A percentile compares a stretch with the other conserved stretches of the same genome.
Conservation (phyloP, 23 tunicate species). For the Pegea sp. region DNA sequence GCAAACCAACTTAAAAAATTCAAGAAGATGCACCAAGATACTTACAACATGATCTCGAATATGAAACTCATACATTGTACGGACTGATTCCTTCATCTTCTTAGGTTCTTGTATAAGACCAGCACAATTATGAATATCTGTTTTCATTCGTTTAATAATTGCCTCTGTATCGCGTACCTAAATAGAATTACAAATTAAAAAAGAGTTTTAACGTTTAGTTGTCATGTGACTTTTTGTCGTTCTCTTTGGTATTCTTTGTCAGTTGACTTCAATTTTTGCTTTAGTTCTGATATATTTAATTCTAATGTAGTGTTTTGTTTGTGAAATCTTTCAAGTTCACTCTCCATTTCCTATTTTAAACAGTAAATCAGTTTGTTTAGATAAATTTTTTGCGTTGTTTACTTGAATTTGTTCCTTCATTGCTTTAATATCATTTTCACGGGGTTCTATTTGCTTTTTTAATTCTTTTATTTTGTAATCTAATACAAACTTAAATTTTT, state of each 20-base stretch:
- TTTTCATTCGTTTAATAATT: slow-evolving; percentile 60
- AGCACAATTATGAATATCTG: slow-evolving; percentile 95
- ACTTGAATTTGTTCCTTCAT: slow-evolving; percentile 99
- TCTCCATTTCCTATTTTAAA: slow-evolving; percentile 76
- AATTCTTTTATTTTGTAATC: slow-evolving; percentile 98
- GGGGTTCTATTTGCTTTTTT: slow-evolving; percentile 96
- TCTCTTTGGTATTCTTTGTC: slow-evolving; percentile 78
- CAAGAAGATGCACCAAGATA: too few relatives aligned
- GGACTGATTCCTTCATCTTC: slow-evolving; percentile 76
- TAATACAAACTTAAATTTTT: slow-evolving; percentile 96
- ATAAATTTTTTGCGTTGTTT: not conserved
- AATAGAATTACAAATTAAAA: not conserved
- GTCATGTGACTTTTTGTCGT: slow-evolving; percentile 44
- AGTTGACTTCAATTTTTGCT: slow-evolving; percentile 76
- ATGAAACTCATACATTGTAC: slow-evolving; percentile 51
- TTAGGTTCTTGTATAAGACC: slow-evolving; percentile 92
- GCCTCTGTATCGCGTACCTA: slow-evolving; percentile 95
- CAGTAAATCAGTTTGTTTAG: not conserved
- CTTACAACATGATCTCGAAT: slow-evolving; percentile 81
- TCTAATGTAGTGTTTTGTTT: slow-evolving; percentile 97
- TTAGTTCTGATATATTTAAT: slow-evolving; percentile 61
- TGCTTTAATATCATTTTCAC: slow-evolving; percentile 89
- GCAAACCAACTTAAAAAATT: too few relatives aligned
- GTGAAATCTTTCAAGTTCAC: slow-evolving; percentile 97
- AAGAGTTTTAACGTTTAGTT: not conserved